phyloP scores from a whole-genome alignment of 2,888 invertebrate species.

The Agrochola lychnidis region DNA sequence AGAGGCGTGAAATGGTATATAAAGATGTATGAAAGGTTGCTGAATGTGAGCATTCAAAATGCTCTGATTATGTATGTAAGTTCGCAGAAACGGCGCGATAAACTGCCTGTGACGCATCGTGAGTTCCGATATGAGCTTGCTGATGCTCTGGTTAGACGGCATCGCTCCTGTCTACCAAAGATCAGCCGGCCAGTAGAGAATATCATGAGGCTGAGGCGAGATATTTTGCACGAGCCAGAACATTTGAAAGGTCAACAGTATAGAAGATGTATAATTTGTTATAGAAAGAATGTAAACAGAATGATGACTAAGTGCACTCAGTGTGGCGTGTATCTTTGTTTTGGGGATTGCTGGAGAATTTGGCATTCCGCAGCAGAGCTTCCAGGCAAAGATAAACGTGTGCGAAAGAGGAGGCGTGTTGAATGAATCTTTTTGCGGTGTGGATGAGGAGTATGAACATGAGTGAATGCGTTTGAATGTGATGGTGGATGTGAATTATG shows the following conservation, averaged over 20 bases:
- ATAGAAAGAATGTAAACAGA: neutral
- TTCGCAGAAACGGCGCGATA: constrained; percentile 7
- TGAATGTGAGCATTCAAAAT: neutral
- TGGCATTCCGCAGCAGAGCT: no score
- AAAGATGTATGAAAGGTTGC: neutral
- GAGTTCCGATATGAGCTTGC: constrained; percentile 33
- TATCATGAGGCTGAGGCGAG: constrained; percentile 35
- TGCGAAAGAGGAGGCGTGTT: no score
- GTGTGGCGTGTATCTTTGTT: neutral
- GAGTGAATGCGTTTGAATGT: no score
- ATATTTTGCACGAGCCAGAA: constrained; percentile 43
- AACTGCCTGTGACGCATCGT: constrained; percentile 23
- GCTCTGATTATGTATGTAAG: neutral
- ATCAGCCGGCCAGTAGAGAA: neutral
- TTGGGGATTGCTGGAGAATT: neutral
- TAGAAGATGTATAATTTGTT: neutral
- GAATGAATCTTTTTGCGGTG: no score
- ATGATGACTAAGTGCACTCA: neutral
- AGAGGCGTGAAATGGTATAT: no score
- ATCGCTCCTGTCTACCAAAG: constrained; percentile 11
- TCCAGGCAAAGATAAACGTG: no score
- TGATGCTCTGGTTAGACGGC: constrained; percentile 25
- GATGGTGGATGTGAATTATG: no score
- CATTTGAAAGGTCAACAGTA: neutral
- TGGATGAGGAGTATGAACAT: no score